Evolutionary conservation across 1,140 invertebrate species (phyloP).

Genomic region (Lepidostoma basale): DNA sequence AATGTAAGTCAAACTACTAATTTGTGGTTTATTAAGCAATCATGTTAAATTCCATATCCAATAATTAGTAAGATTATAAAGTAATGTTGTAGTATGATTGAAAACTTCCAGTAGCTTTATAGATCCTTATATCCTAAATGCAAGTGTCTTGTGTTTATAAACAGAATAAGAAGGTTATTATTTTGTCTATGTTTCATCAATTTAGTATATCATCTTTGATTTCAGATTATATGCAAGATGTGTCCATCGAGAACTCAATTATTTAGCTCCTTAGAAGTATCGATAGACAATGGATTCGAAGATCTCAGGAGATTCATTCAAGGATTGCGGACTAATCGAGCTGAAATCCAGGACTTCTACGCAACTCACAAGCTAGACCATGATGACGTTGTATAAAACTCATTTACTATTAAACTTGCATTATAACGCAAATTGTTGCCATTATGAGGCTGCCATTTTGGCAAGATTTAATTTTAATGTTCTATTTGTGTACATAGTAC

Average conservation of each 20-base stretch:
- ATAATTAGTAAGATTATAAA: not conserved
- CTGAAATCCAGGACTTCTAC: slow-evolving; percentile 35
- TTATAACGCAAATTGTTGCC: not conserved
- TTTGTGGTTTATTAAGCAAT: not conserved
- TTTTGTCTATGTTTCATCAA: not conserved
- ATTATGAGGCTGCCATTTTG: no score
- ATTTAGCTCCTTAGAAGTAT: slow-evolving; percentile 50
- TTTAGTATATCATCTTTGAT: slow-evolving; percentile 33
- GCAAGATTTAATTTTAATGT: no score
- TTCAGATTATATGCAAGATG: slow-evolving; percentile 56
- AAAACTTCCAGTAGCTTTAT: not conserved
- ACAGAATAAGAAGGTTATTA: not conserved
- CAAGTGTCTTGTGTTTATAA: not conserved
- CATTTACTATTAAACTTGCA: not conserved
- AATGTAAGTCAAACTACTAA: slow-evolving; percentile 55
- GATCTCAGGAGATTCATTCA: slow-evolving; percentile 39
- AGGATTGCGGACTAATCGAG: slow-evolving; percentile 19
- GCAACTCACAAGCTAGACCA: slow-evolving; percentile 24
- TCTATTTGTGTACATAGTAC: no score
- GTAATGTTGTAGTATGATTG: not conserved
- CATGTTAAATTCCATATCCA: not conserved
- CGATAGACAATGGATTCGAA: slow-evolving; percentile 52
- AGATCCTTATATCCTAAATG: not conserved
- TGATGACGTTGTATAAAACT: slow-evolving; percentile 31
- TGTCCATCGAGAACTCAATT: slow-evolving; percentile 53